These are phyloP conservation scores for Stomatorhinus ivindoensis DNA, from an alignment of 2,113 vertebrate genomes.

Conservation along the genomic window DNA sequence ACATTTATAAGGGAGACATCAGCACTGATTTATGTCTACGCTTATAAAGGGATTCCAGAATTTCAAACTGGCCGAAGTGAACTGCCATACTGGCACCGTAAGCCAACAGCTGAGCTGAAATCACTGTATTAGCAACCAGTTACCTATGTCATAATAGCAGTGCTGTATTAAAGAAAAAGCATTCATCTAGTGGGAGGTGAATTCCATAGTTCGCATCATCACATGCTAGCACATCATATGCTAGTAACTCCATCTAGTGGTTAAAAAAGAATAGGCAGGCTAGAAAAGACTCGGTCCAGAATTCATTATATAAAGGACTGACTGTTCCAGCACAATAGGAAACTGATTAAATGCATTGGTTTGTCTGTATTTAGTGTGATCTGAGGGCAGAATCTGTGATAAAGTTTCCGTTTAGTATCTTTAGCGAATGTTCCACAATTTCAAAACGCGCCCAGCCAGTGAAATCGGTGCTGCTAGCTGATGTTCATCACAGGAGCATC, in stretches of 20 bases:
- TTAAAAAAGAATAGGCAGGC: background rate
- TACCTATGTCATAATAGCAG: background rate
- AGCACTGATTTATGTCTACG: background rate
- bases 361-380: background rate
- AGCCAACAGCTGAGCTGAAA: background rate
- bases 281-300: background rate
- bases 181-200: background rate
- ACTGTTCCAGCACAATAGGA: background rate
- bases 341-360: background rate
- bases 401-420: background rate
- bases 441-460: background rate
- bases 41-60: background rate
- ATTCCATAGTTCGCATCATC: background rate
- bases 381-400: background rate
- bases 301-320: background rate
- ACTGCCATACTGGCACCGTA: background rate
- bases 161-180: background rate
- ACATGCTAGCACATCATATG: background rate
- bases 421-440: background rate
- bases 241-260: background rate
- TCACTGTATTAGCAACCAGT: background rate
- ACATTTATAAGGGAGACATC: background rate
- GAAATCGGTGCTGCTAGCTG: background rate
- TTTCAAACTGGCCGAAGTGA: background rate
- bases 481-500: background rate